These are phyloP conservation scores for Anadara kagoshimensis DNA, from an alignment of 1,140 invertebrate species.

Conservation along the genomic window DNA sequence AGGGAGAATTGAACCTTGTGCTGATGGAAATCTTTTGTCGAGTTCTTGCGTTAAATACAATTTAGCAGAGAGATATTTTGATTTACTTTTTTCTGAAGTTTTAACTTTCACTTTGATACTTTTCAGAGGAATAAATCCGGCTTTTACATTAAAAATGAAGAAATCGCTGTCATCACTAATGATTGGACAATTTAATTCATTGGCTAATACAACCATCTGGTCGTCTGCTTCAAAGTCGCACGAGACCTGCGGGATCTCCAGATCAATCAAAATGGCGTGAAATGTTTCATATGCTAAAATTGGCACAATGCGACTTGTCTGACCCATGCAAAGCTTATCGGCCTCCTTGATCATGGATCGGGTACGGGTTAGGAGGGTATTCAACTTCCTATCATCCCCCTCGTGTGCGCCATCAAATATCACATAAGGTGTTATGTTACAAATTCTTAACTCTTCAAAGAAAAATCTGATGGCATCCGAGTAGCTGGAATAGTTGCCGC, in stretches of 20 bases:
- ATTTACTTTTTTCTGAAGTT: too few relatives aligned
- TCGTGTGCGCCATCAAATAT: conserved; percentile 86
- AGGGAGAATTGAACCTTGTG: background rate
- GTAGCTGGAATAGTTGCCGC: conserved; percentile 90
- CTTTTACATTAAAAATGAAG: conserved; percentile 85
- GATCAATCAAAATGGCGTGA: conserved; percentile 79
- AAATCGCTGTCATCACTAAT: conserved; percentile 94
- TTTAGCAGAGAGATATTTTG: background rate
- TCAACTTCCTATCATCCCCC: conserved; percentile 84
- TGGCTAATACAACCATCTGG: conserved; percentile 86
- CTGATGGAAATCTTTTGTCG: background rate
- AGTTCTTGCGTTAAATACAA: background rate
- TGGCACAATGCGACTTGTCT: conserved; percentile 64
- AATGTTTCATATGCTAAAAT: conserved; percentile 82
- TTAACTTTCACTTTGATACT: conserved; percentile 73
- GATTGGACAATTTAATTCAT: conserved; percentile 85
- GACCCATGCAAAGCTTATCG: conserved; percentile 48
- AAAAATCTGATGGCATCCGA: conserved; percentile 79
- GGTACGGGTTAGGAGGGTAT: conserved; percentile 80
- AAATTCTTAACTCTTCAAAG: conserved; percentile 82
- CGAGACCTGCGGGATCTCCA: conserved; percentile 80
- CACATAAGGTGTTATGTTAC: conserved; percentile 85
- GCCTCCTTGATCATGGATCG: conserved; percentile 78
- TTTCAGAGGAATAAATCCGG: conserved; percentile 84
- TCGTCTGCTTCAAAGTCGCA: conserved; percentile 91